Conservation (phyloP, 1,140 invertebrate species). For the Idris sp. region DNA sequence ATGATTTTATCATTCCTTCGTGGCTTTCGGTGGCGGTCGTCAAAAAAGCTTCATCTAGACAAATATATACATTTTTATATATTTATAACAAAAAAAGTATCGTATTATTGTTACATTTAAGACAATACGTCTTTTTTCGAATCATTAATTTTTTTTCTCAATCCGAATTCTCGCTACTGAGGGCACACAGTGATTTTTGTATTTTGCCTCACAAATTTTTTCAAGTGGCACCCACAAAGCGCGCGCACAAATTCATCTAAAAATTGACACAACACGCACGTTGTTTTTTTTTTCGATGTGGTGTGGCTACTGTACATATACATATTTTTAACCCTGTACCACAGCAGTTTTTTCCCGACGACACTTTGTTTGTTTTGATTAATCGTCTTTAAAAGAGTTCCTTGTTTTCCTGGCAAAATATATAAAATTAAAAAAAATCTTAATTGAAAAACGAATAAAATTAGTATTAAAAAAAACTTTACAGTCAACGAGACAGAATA, state of each 20-base stretch:
- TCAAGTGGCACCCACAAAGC: slow-evolving; percentile 75
- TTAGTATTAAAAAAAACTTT: no score
- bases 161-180: slow-evolving; percentile 49
- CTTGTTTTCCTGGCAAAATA: no score
- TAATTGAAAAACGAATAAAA: no score
- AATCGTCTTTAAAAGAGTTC: neutral
- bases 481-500: slow-evolving; percentile 1
- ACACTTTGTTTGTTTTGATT: slow-evolving; percentile 37
- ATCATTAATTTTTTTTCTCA: slow-evolving; percentile 50
- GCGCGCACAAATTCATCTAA: slow-evolving; percentile 66
- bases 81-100: slow-evolving; percentile 36
- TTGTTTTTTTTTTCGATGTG: slow-evolving; percentile 76
- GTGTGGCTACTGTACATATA: slow-evolving; percentile 76
- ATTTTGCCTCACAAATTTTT: slow-evolving; percentile 77
- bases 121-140: no score
- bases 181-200: slow-evolving; percentile 73
- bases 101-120: slow-evolving; percentile 47
- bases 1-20: slow-evolving; percentile 55
- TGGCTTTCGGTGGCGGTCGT: slow-evolving; percentile 75
- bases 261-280: slow-evolving; percentile 70
- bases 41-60: slow-evolving; percentile 71
- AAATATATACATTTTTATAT: slow-evolving; percentile 44
- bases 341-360: slow-evolving; percentile 49
- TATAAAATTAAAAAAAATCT: no score
- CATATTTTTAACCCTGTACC: slow-evolving; percentile 63